Evolutionary conservation across 2,888 invertebrate genomes (phyloP).

Genomic region (Oxystoma pomonae): DNA sequence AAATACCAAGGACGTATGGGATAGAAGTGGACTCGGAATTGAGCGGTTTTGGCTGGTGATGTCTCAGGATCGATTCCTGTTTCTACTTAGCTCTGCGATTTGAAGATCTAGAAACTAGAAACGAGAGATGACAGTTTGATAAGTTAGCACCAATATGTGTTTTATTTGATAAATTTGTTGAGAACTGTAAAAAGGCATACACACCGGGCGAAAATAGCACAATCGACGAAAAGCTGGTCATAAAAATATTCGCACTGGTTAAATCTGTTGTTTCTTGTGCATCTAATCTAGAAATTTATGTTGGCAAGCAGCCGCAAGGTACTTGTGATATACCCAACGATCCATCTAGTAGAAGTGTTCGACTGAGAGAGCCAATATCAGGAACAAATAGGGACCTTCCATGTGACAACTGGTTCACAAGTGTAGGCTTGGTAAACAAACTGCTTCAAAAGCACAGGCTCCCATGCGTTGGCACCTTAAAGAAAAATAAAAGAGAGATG

Average conservation of each 20-base stretch:
- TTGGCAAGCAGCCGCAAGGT: background rate
- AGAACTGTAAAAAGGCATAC: slow-evolving; percentile 26
- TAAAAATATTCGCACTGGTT: background rate
- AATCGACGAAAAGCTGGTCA: slow-evolving; percentile 32
- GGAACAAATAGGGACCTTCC: slow-evolving; percentile 11
- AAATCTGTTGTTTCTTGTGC: slow-evolving; percentile 1
- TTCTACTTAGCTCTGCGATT: slow-evolving; percentile 9
- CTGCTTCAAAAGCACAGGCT: slow-evolving; percentile 10
- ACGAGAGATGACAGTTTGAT: slow-evolving; percentile 10
- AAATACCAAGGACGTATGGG: slow-evolving; percentile 17
- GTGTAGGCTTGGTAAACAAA: slow-evolving; percentile 13
- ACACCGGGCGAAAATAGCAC: slow-evolving; percentile 28
- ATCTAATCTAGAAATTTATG: slow-evolving; percentile 1
- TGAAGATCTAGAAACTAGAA: slow-evolving; percentile 10
- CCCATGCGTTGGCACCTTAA: slow-evolving; percentile 11
- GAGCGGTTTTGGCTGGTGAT: slow-evolving; percentile 16
- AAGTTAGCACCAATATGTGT: slow-evolving; percentile 30
- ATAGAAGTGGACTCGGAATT: slow-evolving; percentile 15
- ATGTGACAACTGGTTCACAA: slow-evolving; percentile 20
- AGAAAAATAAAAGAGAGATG: slow-evolving; percentile 17
- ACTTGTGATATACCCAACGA: background rate
- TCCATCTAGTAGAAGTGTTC: slow-evolving; percentile 5
- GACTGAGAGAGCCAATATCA: slow-evolving; percentile 8
- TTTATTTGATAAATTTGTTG: slow-evolving; percentile 30
- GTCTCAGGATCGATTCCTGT: slow-evolving; percentile 13